Conservation (phyloP, 2,113 vertebrate genomes). For the Oncorhynchus masou region DNA sequence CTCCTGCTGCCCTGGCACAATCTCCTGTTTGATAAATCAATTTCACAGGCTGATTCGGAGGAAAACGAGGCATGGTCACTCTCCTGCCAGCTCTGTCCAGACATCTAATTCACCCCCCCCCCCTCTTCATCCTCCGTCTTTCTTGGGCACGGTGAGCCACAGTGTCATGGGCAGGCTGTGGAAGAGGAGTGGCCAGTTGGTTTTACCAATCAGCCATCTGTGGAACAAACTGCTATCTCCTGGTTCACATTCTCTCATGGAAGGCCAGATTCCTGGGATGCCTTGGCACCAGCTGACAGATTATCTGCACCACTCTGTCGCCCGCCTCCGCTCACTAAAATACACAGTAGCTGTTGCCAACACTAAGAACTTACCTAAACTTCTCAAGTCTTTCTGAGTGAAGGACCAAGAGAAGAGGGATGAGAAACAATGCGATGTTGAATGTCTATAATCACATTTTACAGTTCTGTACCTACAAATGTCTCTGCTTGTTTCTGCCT, state of each 20-base stretch:
- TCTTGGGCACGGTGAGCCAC: constrained; percentile 48
- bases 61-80: neutral
- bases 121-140: constrained; percentile 21
- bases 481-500: too few species aligned
- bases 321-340: constrained; percentile 49
- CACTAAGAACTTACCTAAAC: constrained; percentile 32
- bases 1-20: constrained; percentile 31
- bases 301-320: constrained; percentile 45
- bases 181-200: constrained; percentile 59
- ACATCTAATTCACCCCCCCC: neutral
- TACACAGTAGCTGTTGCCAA: constrained; percentile 38
- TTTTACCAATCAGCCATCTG: constrained; percentile 79
- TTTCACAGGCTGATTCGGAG: constrained; percentile 28
- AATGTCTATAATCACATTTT: too few species aligned
- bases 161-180: constrained; percentile 50
- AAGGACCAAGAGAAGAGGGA: neutral
- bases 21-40: constrained; percentile 31
- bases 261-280: constrained; percentile 63
- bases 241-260: constrained; percentile 61
- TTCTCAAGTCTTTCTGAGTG: neutral
- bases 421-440: neutral
- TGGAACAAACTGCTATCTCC: constrained; percentile 70
- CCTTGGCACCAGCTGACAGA: constrained; percentile 54
- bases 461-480: too few species aligned
- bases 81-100: constrained; percentile 3